Conservation (phyloP, 2,888 invertebrate species). For the Dynastes maya region DNA sequence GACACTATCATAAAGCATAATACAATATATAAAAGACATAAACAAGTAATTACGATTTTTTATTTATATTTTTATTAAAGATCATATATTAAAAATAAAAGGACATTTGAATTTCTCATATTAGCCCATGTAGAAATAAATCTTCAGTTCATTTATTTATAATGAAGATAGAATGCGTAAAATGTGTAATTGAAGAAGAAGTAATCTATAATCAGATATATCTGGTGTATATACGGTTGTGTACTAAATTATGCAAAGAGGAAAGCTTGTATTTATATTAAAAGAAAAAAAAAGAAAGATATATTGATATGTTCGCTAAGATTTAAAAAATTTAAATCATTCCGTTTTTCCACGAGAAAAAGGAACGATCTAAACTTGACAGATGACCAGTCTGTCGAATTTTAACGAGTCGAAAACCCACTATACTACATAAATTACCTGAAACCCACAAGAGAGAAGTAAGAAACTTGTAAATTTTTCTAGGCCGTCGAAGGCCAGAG, state of each 20-base stretch:
- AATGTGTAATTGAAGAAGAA: conserved; percentile 51
- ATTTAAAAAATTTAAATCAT: conserved; percentile 52
- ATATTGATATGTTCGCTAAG: conserved; percentile 52
- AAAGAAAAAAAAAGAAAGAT: conserved; percentile 43
- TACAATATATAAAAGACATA: neutral
- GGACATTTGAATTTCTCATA: conserved; percentile 49
- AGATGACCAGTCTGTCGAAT: conserved; percentile 63
- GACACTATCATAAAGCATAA: neutral
- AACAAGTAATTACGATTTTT: conserved; percentile 23
- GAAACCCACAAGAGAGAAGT: conserved; percentile 50
- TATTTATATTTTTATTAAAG: conserved; percentile 17
- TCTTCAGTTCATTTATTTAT: conserved; percentile 46
- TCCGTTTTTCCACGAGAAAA: conserved; percentile 29
- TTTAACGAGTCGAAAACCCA: conserved; percentile 61
- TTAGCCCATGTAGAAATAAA: conserved; percentile 47
- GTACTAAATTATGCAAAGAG: conserved; percentile 42
- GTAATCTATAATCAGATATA: conserved; percentile 33
- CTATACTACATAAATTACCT: conserved; percentile 54
- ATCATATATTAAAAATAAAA: conserved; percentile 34
- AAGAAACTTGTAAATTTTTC: conserved; percentile 51
- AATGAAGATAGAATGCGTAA: conserved; percentile 50
- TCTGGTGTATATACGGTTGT: conserved; percentile 40
- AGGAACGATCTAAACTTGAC: conserved; percentile 57
- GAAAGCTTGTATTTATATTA: conserved; percentile 34
- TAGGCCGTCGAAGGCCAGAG: conserved; percentile 28